Conservation (phyloP, 2,113 vertebrate genomes). For the Beaufortia kweichowensis region DNA sequence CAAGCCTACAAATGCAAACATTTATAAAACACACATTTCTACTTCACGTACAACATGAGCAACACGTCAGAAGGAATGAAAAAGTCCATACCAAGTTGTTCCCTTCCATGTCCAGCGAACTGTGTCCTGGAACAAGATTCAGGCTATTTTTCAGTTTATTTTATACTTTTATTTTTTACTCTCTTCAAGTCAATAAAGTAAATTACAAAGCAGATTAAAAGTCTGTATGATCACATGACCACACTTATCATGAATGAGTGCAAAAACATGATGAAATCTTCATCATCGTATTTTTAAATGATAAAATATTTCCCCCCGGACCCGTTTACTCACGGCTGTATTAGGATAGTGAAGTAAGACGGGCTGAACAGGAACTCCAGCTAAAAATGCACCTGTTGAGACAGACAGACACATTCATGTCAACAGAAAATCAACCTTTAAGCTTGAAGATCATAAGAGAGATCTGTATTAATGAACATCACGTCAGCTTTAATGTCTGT, state of each 20-base stretch:
- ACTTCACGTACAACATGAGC: too few relatives aligned
- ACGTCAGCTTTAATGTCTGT: too few relatives aligned
- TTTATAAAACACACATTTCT: too few relatives aligned
- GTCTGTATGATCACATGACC: too few relatives aligned
- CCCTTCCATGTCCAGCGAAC: slow-evolving; percentile 78
- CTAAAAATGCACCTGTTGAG: slow-evolving; percentile 82
- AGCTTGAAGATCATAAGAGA: too few relatives aligned
- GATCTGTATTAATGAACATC: too few relatives aligned
- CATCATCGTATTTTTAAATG: too few relatives aligned
- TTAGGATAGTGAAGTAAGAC: slow-evolving; percentile 85
- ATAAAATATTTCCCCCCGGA: too few relatives aligned
- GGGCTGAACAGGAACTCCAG: slow-evolving; percentile 86
- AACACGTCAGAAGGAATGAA: background rate
- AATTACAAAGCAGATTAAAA: background rate
- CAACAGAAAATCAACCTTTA: background rate
- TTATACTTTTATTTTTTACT: background rate
- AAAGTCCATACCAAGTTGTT: slow-evolving; percentile 63
- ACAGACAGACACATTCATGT: background rate
- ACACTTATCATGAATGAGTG: too few relatives aligned
- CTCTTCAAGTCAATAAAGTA: too few relatives aligned
- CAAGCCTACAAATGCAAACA: slow-evolving; percentile 58
- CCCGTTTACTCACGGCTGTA: slow-evolving; percentile 76
- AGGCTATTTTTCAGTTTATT: too few relatives aligned
- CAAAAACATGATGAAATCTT: too few relatives aligned
- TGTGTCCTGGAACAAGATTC: slow-evolving; percentile 65